phyloP scores from a whole-genome alignment of 2,113 vertebrate genomes.

The Xenopus tropicalis region DNA sequence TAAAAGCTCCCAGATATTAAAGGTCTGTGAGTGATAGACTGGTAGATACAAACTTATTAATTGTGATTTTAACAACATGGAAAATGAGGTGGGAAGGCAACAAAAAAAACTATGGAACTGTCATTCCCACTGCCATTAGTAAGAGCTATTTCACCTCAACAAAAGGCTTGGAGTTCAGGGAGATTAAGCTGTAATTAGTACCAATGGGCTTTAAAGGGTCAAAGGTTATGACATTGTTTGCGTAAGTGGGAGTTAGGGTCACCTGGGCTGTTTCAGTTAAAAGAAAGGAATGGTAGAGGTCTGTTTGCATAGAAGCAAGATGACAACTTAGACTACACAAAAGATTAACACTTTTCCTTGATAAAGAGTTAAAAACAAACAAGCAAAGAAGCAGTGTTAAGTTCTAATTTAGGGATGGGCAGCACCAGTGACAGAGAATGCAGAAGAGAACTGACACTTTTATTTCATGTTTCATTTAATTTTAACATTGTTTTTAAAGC shows the following conservation, averaged over 20 bases:
- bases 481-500: too few relatives aligned
- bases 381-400: background rate
- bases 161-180: constrained; percentile 18
- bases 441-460: too few relatives aligned
- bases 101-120: background rate
- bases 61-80: too few relatives aligned
- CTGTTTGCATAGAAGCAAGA: constrained; percentile 34
- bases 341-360: constrained; percentile 41
- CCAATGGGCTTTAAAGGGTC: constrained; percentile 39
- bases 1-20: too few relatives aligned
- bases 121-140: constrained; percentile 31
- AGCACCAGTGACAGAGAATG: too few relatives aligned
- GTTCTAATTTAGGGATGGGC: constrained; percentile 10
- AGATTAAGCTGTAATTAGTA: constrained; percentile 44
- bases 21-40: too few relatives aligned
- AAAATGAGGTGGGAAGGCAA: too few relatives aligned
- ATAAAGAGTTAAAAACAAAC: constrained; percentile 32
- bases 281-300: constrained; percentile 39
- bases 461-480: too few relatives aligned
- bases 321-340: constrained; percentile 41
- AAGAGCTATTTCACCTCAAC: constrained; percentile 30
- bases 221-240: constrained; percentile 33
- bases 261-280: constrained; percentile 31
- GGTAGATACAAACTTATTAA: too few relatives aligned
- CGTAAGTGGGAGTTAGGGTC: constrained; percentile 22